These are phyloP conservation scores for Drosophila putrida DNA, from an alignment of 2,888 invertebrate species.

Conservation along the genomic window DNA sequence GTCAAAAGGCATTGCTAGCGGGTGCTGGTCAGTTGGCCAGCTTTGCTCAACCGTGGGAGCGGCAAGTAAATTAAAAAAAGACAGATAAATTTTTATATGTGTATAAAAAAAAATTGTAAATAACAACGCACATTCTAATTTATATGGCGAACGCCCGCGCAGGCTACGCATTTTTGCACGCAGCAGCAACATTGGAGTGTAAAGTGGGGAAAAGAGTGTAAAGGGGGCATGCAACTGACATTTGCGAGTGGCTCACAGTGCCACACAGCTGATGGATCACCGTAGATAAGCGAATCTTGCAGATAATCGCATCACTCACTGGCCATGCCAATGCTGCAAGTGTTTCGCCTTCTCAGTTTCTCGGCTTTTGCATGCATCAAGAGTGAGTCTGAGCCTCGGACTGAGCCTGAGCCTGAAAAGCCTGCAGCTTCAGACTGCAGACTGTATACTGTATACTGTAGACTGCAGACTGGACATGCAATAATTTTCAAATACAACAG, in stretches of 20 bases:
- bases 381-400: neutral
- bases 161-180: conserved; percentile 79
- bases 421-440: conserved; percentile 39
- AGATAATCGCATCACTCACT: conserved; percentile 83
- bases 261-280: conserved; percentile 82
- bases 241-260: conserved; percentile 63
- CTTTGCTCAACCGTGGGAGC: conserved; percentile 78
- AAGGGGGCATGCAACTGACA: conserved; percentile 51
- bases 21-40: conserved; percentile 69
- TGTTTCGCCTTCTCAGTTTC: conserved; percentile 69
- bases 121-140: conserved; percentile 75
- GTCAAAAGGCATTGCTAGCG: conserved; percentile 65
- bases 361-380: conserved; percentile 56
- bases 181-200: conserved; percentile 40
- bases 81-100: conserved; percentile 14
- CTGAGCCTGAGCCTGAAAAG: conserved; percentile 7
- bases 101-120: conserved; percentile 28
- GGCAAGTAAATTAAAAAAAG: conserved; percentile 23
- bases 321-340: conserved; percentile 72
- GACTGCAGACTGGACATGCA: conserved; percentile 71
- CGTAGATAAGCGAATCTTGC: conserved; percentile 84
- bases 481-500: conserved; percentile 79
- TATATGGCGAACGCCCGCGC: conserved; percentile 77
- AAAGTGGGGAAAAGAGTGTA: neutral
- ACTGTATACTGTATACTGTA: conserved; percentile 27